These are phyloP conservation scores for Gouania willdenowi DNA, from an alignment of 2,797 vertebrate genomes.

Conservation along the genomic window DNA sequence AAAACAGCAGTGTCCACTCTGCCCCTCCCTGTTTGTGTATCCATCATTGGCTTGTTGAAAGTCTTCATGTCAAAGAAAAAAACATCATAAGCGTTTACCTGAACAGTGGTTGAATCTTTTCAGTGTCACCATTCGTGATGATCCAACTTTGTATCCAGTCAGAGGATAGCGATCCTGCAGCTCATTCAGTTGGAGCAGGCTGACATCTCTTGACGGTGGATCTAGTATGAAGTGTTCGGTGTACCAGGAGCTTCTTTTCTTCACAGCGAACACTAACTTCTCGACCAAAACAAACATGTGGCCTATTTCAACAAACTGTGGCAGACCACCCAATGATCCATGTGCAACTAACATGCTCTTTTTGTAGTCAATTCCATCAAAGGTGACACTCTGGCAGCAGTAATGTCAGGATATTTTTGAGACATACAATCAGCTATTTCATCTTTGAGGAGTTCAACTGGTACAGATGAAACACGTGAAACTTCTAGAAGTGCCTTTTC, in stretches of 20 bases:
- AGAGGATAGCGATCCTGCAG: conserved; percentile 21
- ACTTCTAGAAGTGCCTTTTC: neutral
- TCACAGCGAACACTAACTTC: conserved; percentile 5
- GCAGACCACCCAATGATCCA: conserved; percentile 2
- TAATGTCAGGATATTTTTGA: neutral
- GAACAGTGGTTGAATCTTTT: conserved; percentile 22
- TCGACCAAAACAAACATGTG: conserved; percentile 27
- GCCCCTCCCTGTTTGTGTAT: too few relatives aligned
- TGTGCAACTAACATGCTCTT: conserved; percentile 4
- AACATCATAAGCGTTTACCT: conserved; percentile 1
- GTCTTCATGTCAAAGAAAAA: too few relatives aligned
- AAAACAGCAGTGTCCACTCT: too few relatives aligned
- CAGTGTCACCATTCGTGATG: conserved; percentile 13
- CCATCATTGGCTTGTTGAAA: too few relatives aligned
- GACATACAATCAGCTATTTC: too few relatives aligned
- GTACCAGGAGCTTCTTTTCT: too few relatives aligned
- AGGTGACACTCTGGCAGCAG: conserved; percentile 1
- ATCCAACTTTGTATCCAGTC: conserved; percentile 15
- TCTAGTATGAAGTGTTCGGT: conserved; percentile 19
- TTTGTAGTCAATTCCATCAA: conserved; percentile 5
- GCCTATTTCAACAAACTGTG: conserved; percentile 21
- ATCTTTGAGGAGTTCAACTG: too few relatives aligned
- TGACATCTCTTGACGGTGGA: conserved; percentile 10
- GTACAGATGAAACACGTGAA: too few relatives aligned
- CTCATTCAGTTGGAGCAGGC: conserved; percentile 18